Percentiles rank a stretch among this genome's conserved stretches.
phyloP scores from a whole-genome alignment of 2,888 invertebrate species.

The Microdon myrmicae region DNA sequence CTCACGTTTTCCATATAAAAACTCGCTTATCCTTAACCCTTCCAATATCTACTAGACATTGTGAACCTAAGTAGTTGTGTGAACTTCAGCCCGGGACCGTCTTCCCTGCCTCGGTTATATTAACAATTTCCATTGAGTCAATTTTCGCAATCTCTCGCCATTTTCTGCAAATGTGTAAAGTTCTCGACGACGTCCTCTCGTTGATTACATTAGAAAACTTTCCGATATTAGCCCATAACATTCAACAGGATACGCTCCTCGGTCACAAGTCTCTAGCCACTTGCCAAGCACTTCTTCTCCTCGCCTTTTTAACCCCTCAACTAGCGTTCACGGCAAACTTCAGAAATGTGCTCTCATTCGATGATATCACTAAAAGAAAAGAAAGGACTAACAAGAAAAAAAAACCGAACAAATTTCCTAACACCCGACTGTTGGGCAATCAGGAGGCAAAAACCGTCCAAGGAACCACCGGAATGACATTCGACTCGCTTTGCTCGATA shows the following conservation, averaged over 20 bases:
- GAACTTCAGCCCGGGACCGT: conserved; percentile 23
- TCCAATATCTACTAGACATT: too few relatives aligned
- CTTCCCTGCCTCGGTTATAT: conserved; percentile 14
- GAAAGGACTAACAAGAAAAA: neutral
- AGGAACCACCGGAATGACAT: conserved; percentile 2
- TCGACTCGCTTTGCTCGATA: conserved; percentile 13
- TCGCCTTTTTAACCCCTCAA: neutral
- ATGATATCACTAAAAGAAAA: conserved; percentile 23
- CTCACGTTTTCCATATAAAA: too few relatives aligned
- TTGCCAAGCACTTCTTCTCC: neutral
- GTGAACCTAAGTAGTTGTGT: conserved; percentile 23
- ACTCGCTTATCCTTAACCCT: too few relatives aligned
- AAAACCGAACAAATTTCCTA: conserved; percentile 21
- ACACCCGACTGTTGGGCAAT: conserved; percentile 31
- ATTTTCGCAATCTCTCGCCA: conserved; percentile 42
- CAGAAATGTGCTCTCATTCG: conserved; percentile 16
- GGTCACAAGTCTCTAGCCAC: conserved; percentile 1
- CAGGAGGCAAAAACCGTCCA: conserved; percentile 23
- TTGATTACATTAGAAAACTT: conserved; percentile 50
- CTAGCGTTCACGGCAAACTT: conserved; percentile 13
- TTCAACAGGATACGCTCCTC: conserved; percentile 22
- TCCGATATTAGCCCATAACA: conserved; percentile 43
- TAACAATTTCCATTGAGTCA: conserved; percentile 34
- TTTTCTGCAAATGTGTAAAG: conserved; percentile 43
- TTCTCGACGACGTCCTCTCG: conserved; percentile 35